Base-by-base conservation (phyloP, 64 coral and sea anemone species). In the Astreopora myriophthalma region DNA sequence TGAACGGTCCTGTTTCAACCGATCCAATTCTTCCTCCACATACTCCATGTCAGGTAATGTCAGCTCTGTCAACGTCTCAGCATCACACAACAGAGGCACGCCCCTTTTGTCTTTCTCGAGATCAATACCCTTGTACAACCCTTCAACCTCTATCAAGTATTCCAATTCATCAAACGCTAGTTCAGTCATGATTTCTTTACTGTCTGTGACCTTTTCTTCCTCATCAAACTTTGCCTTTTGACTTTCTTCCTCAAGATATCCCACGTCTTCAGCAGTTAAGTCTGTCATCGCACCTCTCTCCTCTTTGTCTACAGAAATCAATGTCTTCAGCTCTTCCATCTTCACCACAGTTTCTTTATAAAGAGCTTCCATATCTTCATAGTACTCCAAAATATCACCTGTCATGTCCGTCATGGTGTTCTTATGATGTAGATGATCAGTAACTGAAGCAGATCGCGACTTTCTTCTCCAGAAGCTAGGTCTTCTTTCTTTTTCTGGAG, bases 391-490 rank as follows among this genome's bases (percentile, higher is more conserved):
- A 26, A 74, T 71, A 17, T 75, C 51, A 5, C 69, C 80, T 20
- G 90, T 92, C 33, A 92, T 20, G 22, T 92, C 90, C 62, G 90
- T 92, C 90, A 92, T 92, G 2, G 73, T 39, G 23, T 46, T 75
- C n/a, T 29, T 71, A 76, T 61, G 26, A 20, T 79, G 40, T 1
- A 26, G 22, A 51, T 83, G 22, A 65, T 64, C 79, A 13, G 20
- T 38, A 36, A 83, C 6, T 11, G 79, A 83, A 4, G 79, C n/a
- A 2, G 79, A 83, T 55, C 79, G 61, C 34, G 55, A 83, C 17
- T 34, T 37, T 39, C 55, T 33, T 34, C 57, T 83, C 52, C 52
- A 63, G 5, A 37, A 9, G 29, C 58, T 83, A 10, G 79, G 57
- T 64, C 29, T 36, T 65, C 34, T 63, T 38, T 64, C 79, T 22